Evolutionary conservation across 2,888 invertebrate species (phyloP).

Genomic region (Chironomus riparius): DNA sequence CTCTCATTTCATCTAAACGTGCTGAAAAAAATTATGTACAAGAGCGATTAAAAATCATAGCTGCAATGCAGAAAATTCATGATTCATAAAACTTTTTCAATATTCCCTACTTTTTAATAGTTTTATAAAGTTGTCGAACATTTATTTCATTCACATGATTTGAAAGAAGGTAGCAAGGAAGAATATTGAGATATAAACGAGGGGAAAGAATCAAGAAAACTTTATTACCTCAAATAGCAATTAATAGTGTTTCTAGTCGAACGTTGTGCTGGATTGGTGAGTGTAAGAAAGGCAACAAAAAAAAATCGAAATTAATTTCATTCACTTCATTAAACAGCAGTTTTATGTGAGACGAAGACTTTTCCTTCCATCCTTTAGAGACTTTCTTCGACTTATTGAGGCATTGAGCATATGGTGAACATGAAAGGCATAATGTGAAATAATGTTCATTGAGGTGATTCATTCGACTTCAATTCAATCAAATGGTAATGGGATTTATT

Average conservation of each 20-base stretch:
- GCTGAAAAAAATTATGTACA: too few relatives aligned
- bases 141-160: too few relatives aligned
- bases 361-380: neutral
- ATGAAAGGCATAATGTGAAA: neutral
- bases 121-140: too few relatives aligned
- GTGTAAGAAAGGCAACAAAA: neutral
- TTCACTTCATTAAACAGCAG: conserved; percentile 3
- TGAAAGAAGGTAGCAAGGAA: too few relatives aligned
- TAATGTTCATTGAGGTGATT: conserved; percentile 23
- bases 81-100: neutral
- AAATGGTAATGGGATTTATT: too few relatives aligned
- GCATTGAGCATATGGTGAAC: too few relatives aligned
- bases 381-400: too few relatives aligned
- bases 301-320: conserved; percentile 2
- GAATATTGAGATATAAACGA: neutral
- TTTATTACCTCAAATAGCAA: neutral
- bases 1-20: too few relatives aligned
- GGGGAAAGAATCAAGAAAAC: neutral
- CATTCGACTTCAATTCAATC: neutral
- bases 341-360: neutral
- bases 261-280: neutral
- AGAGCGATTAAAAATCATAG: neutral
- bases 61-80: neutral
- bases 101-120: neutral
- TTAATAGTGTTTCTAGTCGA: neutral